Base-by-base conservation (phyloP, 2,113 vertebrate species). In the Ibidorhyncha struthersii region DNA sequence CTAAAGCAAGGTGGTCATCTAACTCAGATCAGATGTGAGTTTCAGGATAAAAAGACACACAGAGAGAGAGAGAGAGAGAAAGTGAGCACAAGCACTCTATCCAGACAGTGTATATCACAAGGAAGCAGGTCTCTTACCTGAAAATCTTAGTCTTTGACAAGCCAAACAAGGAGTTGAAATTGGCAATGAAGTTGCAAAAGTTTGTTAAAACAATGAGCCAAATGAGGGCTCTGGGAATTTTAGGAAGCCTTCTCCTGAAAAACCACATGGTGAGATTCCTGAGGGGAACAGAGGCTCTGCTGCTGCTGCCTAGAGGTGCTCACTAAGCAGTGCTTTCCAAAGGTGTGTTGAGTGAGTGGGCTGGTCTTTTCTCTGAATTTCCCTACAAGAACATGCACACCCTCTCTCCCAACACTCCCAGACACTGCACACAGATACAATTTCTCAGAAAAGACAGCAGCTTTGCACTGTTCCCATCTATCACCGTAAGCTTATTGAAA, bases 101-200 rank as follows among this genome's bases (percentile, higher is more conserved):
- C 32, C 34, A 86, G 43, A 29, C 40, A 77, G 67, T 0, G 8
- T 5, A 3, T 1, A 27, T 12, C 81, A 47, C 1, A 6, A 73
- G 52, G 41, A 78, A 74, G 61, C 19, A 18, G 41, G 27, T 80
- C 49, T 72, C 95, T 96, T 95, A 97, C 97, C 95, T 93, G 81
- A 62, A 69, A 88, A 84, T 5, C 38, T 19, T 40, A 45, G 50
- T 90, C 67, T 96, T 81, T 0, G 3, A 27, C 63, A 94, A 66
- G 77, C 56, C 73, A 91, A 83, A 76, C 19, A 78, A 66, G 25
- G 91, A 95, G 63, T 30, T 77, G 36, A 89, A 91, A 91, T 23
- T 70, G 38, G 59, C 14, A 40, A 96, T 0, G 32, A 94, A 74
- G 85, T 96, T 10, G 34, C 23, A 77, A 43, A 97, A 9, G 10